Conservation (phyloP, 2,888 invertebrate genomes). For the Polia nebulosa region DNA sequence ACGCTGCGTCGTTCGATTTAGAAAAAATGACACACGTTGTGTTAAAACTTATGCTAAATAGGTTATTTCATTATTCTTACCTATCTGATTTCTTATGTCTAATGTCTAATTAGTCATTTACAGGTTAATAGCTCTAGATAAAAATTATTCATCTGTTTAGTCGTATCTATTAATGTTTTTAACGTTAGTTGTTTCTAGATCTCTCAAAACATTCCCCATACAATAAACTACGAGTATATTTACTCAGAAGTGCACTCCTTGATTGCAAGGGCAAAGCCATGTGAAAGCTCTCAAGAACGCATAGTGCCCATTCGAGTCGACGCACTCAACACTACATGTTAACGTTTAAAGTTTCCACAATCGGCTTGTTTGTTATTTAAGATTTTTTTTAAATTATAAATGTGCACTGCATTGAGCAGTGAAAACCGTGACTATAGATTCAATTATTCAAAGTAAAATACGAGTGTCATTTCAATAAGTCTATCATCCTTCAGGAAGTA, state of each 20-base stretch:
- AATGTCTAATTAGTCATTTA: not conserved
- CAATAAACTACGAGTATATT: not conserved
- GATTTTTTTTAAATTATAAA: too few relatives aligned
- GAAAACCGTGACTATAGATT: not conserved
- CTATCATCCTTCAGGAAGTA: not conserved
- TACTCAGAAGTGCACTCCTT: constrained; percentile 1
- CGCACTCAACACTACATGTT: not conserved
- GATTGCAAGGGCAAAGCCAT: constrained; percentile 18
- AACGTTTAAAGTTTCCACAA: not conserved
- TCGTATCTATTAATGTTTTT: too few relatives aligned
- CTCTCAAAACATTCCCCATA: not conserved
- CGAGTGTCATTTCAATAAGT: too few relatives aligned
- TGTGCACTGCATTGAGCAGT: too few relatives aligned
- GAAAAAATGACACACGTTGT: too few relatives aligned
- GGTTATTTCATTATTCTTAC: constrained; percentile 23
- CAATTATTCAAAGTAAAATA: too few relatives aligned
- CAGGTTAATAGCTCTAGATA: not conserved
- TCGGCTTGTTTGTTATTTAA: not conserved
- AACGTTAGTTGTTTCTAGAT: not conserved
- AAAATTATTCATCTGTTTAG: not conserved
- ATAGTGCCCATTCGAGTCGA: constrained; percentile 7
- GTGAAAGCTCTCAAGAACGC: constrained; percentile 8
- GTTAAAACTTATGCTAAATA: too few relatives aligned
- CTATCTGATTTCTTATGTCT: too few relatives aligned
- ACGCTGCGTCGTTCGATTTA: too few relatives aligned